A percentile compares a stretch with the other conserved stretches of the same genome.
Conservation (phyloP, 2,797 vertebrate genomes). For the Trichosurus vulpecula region DNA sequence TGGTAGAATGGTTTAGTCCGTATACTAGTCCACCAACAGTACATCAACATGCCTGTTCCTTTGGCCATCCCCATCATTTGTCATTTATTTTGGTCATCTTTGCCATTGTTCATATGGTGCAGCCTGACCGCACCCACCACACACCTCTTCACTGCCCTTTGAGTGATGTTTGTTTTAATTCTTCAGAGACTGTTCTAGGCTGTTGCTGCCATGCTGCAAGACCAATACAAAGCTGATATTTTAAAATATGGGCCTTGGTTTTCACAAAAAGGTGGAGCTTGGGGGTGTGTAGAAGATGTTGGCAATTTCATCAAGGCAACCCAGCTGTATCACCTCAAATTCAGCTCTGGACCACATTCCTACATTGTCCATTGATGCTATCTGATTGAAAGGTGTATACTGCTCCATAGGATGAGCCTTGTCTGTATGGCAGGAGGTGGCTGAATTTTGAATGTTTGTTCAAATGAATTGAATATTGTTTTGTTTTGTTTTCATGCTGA, state of each 20-base stretch:
- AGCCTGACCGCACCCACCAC: background rate
- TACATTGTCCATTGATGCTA: background rate
- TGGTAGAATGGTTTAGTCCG: background rate
- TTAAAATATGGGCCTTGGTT: background rate
- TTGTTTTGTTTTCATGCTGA: background rate
- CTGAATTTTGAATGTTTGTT: background rate
- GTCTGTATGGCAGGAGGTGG: background rate
- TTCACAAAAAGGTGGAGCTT: background rate
- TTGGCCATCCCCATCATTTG: background rate
- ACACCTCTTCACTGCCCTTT: background rate
- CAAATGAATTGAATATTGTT: background rate
- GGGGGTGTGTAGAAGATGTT: background rate
- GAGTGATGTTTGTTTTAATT: background rate
- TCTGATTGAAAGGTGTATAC: background rate
- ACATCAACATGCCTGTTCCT: background rate
- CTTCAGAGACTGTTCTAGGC: background rate
- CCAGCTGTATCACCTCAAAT: background rate
- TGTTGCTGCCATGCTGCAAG: background rate
- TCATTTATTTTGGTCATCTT: background rate
- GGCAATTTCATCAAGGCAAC: background rate
- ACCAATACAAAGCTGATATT: background rate
- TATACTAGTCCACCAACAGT: background rate
- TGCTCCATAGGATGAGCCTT: background rate
- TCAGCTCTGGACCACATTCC: background rate
- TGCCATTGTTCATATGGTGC: background rate